Evolutionary conservation across 1,140 invertebrate species (phyloP), one percentile per base, ranked within the genome.

Genomic region (Helicoverpa zea): DNA sequence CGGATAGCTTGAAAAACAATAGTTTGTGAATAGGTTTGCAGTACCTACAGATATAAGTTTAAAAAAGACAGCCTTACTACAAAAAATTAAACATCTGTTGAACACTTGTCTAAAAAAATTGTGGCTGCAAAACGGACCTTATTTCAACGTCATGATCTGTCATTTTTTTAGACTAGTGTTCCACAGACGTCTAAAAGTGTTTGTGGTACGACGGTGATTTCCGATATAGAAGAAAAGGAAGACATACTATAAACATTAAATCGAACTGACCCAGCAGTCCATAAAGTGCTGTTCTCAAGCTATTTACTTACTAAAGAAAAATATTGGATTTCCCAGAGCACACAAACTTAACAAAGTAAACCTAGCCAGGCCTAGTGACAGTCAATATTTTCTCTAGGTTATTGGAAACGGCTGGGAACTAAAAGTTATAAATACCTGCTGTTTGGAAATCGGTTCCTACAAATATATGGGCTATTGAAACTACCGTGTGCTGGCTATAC

Each of bases 271-370:
- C 52, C 3, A 14, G 3, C 52, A 14, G 52, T n/a, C 52, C 13
- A 54, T 54, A 14, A 54, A 54, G 52, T 54, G 13, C 52, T n/a
- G 13, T 59, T 59, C 23, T 66, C n/a, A 18, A 66, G 43, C 43
- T 49, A 66, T 66, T 66, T 49, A 66, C n/a, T 49, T 43, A n/a
- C 63, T 23, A 18, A 66, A 66, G 35, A 49, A 43, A 59, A 66
- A 61, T 66, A 66, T 66, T 66, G n/a, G 63, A 47, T 66, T 66
- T 49, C 16, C 63, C 18, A 10, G 14, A 43, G n/a, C 63, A 66
- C 35, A 66, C 66, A 70, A 70, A 70, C 66, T 49, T 66, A 23
- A 66, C 10, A 47, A 23, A 52, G 66, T 70, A 70, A 70, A 70
- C 47, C 49, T 30, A 52, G 3, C 11, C 18, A 68, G 49, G 49